phyloP scores from a whole-genome alignment of 2,113 vertebrate genomes.

The Megatriorchis doriae region DNA sequence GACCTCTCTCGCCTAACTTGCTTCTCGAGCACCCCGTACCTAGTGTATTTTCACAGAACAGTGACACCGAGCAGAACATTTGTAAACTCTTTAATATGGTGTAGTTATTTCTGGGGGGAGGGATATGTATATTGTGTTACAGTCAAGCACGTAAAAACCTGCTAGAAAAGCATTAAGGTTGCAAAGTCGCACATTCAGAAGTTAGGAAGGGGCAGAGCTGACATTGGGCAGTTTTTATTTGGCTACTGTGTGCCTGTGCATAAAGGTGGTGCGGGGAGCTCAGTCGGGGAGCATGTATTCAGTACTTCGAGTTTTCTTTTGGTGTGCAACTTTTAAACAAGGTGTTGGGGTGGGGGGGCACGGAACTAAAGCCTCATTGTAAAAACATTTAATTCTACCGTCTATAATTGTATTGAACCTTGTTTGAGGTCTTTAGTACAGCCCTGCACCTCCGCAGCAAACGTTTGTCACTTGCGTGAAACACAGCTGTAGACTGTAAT shows the following conservation, averaged over 20 bases:
- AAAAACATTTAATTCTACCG: not conserved
- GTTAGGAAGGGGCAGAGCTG: not conserved
- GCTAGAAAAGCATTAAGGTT: conserved; percentile 8
- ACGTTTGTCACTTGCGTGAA: not conserved
- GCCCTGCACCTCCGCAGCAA: not conserved
- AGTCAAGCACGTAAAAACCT: not conserved
- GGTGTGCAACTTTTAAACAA: not conserved
- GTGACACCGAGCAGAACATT: not conserved
- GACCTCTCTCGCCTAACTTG: not conserved
- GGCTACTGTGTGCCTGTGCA: not conserved
- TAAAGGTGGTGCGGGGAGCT: not conserved
- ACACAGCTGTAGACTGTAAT: not conserved
- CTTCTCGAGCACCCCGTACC: not conserved
- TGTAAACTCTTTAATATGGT: conserved; percentile 48
- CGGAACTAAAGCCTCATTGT: not conserved
- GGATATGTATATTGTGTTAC: conserved; percentile 32
- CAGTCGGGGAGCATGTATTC: not conserved
- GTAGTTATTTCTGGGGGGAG: conserved; percentile 44
- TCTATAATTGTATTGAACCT: accelerated
- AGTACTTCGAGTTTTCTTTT: not conserved
- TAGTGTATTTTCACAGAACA: not conserved
- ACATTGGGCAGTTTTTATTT: not conserved
- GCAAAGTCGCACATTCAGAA: not conserved
- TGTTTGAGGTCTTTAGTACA: not conserved
- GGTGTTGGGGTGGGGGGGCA: accelerated